These are phyloP conservation scores for Drosophila serrata DNA, from an alignment of 1,140 invertebrate genomes.

Conservation along the genomic window DNA sequence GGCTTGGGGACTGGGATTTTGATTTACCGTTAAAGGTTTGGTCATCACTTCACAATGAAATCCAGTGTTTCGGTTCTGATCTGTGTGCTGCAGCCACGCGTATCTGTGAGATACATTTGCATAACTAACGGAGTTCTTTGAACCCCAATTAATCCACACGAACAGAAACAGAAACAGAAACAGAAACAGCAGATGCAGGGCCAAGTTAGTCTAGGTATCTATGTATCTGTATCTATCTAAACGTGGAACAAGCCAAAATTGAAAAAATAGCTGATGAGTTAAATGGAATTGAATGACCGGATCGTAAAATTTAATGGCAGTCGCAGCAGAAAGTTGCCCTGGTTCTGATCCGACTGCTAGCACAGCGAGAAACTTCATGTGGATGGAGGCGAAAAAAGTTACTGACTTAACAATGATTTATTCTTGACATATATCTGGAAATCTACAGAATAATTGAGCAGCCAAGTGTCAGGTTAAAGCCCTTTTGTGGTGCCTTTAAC, in stretches of 20 bases:
- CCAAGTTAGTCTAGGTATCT: conserved; percentile 19
- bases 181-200: conserved; percentile 39
- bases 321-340: conserved; percentile 27
- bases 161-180: background rate
- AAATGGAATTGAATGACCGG: conserved; percentile 25
- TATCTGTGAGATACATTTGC: conserved; percentile 78
- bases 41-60: conserved; percentile 45
- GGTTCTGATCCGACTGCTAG: conserved; percentile 33
- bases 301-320: conserved; percentile 43
- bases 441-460: background rate
- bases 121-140: conserved; percentile 72
- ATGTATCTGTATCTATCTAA: conserved; percentile 21
- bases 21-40: conserved; percentile 68
- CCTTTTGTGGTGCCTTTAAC: background rate
- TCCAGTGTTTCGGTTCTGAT: conserved; percentile 33
- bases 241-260: conserved; percentile 21
- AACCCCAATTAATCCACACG: conserved; percentile 53
- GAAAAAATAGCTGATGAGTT: conserved; percentile 14
- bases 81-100: conserved; percentile 59
- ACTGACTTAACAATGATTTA: conserved; percentile 14
- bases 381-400: background rate
- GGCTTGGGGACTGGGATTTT: conserved; percentile 3
- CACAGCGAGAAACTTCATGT: conserved; percentile 2
- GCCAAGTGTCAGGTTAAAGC: background rate
- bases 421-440: background rate